Evolutionary conservation across 2,888 invertebrate species (phyloP), one percentile per base, ranked within the genome.

Genomic region (Panopea generosa): DNA sequence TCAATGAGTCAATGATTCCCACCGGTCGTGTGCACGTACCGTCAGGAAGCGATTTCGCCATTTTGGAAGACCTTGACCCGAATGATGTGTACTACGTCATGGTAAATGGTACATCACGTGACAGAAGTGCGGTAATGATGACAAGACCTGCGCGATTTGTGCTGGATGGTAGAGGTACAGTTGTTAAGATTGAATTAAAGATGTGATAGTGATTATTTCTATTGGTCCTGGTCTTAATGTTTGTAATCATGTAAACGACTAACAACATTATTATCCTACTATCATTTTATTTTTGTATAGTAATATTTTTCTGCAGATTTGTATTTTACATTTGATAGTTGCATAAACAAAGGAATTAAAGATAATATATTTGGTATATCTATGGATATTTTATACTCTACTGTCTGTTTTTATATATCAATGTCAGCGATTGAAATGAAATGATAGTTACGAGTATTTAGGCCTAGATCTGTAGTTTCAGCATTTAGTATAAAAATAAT

Each of bases 31-130:
- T 45, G 3, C 4, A 9, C 16, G 16, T n/a, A 9, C 27, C 7
- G 4, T 18, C 20, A 9, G 50, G 29, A 16, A 2, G 22, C 11
- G 61, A 18, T 1, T 50, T 22, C 24, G 49, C 57, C 7, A 57
- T 67, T 2, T 9, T 67, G 40, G 2, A n/a, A 29, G 66, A 50
- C 38, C 57, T 67, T 57, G 26, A 67, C 49, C 57, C 50, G 11
- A 67, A 67, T 18, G 4, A 9, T 4, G 33, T 40, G 18, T 68
- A 68, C 20, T 26, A 60, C 9, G 29, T 70, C 24, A 26, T 22
- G 22, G 63, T 63, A 3, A 70, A 70, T 22, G 69, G 61, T 43
- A 62, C 61, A 0, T 22, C 50, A 55, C 11, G 62, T 45, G 6
- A 26, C 20, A 9, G 57, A 18, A 26, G 2, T 20, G 4, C 38